Evolutionary conservation across 2,113 vertebrate genomes (phyloP).

Genomic region (Rhea americana): DNA sequence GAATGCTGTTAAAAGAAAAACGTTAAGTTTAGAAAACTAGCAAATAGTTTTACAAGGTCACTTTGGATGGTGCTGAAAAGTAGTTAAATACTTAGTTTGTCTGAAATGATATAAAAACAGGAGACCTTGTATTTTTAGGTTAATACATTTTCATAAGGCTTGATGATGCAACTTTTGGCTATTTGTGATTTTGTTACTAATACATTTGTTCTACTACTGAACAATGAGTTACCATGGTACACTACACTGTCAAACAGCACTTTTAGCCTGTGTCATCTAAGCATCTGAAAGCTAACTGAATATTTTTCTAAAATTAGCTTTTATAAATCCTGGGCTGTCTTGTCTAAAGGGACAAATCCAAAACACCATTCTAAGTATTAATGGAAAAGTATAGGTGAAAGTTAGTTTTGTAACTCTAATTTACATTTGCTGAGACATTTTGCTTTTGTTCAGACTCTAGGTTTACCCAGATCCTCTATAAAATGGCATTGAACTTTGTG

Average conservation of each 20-base stretch:
- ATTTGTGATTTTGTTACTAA: neutral
- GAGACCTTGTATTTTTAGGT: neutral
- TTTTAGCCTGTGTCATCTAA: fast-evolving
- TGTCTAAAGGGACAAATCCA: neutral
- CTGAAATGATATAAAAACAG: neutral
- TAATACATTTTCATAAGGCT: neutral
- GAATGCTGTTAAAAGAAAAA: neutral
- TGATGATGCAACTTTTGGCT: neutral
- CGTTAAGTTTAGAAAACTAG: neutral
- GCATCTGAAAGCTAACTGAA: fast-evolving
- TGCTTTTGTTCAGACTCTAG: neutral
- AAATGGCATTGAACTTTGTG: neutral
- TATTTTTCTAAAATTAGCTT: neutral
- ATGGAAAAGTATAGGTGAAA: fast-evolving
- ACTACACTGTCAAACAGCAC: fast-evolving
- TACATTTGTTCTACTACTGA: neutral
- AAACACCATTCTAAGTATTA: no score
- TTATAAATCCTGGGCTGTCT: no score
- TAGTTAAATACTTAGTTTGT: neutral
- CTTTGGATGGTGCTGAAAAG: neutral
- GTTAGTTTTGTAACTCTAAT: neutral
- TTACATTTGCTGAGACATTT: neutral
- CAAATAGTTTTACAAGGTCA: neutral
- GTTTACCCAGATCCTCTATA: neutral
- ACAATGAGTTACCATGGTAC: neutral